Percentiles rank a stretch among this genome's conserved stretches.
Conservation (phyloP, 2,113 vertebrate genomes). For the Probosciger aterrimus region DNA sequence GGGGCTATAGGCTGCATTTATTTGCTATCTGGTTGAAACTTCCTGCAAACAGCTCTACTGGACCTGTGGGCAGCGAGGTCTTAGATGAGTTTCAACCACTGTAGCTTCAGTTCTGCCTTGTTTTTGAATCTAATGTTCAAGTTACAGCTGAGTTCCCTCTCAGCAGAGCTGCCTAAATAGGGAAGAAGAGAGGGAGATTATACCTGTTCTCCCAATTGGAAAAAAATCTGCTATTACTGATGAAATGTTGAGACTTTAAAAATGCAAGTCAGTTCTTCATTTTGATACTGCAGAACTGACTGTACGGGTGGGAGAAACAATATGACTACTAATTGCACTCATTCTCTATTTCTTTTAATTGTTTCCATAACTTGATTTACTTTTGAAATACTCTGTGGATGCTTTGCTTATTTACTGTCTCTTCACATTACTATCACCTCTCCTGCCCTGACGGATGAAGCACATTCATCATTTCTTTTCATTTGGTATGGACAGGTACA, state of each 20-base stretch:
- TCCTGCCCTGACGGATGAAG: slow-evolving; percentile 4
- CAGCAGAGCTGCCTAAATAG: not conserved
- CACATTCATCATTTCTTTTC: slow-evolving; percentile 7
- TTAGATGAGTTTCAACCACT: not conserved
- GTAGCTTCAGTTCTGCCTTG: not conserved
- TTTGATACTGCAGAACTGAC: not conserved
- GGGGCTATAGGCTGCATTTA: not conserved
- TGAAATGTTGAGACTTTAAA: not conserved
- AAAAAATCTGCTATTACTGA: not conserved
- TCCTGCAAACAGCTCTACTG: not conserved
- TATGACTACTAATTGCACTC: not conserved
- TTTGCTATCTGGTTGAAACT: not conserved
- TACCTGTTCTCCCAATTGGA: not conserved
- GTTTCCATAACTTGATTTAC: slow-evolving; percentile 32
- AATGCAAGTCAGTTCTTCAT: not conserved
- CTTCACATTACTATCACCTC: not conserved
- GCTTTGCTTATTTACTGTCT: slow-evolving; percentile 12
- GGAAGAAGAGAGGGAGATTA: not conserved
- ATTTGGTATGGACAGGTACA: not conserved
- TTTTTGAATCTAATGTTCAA: not conserved
- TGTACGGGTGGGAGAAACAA: not conserved
- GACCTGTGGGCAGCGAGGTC: not conserved
- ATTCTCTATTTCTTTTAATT: slow-evolving; percentile 42
- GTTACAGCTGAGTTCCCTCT: not conserved
- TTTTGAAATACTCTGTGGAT: not conserved